Conservation (phyloP, 2,888 invertebrate species). For the Cryptus armator region DNA sequence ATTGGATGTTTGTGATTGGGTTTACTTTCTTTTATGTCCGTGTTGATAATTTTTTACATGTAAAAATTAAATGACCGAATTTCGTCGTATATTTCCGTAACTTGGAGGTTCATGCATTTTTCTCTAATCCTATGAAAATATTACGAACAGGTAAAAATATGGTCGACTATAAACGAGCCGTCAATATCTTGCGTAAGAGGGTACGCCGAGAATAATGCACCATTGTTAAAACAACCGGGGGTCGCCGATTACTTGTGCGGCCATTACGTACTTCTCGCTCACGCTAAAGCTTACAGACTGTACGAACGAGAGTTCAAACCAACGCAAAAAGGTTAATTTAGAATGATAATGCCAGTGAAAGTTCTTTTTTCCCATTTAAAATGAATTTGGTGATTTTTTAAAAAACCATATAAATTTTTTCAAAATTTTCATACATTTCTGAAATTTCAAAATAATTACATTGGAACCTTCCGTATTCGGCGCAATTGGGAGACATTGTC, state of each 20-base stretch:
- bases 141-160: conserved; percentile 84
- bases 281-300: conserved; percentile 88
- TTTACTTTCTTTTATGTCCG: no score
- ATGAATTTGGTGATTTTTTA: no score
- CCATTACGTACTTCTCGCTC: conserved; percentile 89
- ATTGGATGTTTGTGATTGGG: no score
- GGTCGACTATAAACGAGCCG: conserved; percentile 94
- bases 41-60: no score
- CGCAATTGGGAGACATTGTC: no score
- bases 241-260: conserved; percentile 88
- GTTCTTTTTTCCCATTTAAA: not conserved
- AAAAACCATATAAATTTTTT: no score
- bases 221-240: conserved; percentile 83
- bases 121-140: not conserved
- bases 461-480: no score
- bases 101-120: no score
- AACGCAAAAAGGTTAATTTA: conserved; percentile 85
- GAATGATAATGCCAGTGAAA: conserved; percentile 5
- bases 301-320: conserved; percentile 87
- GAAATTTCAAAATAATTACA: no score
- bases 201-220: conserved; percentile 83
- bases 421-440: no score
- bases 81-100: no score
- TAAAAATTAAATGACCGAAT: no score
- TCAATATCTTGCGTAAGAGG: conserved; percentile 87